Conservation (phyloP, 2,888 invertebrate genomes). For the Tenthredo mesomela region DNA sequence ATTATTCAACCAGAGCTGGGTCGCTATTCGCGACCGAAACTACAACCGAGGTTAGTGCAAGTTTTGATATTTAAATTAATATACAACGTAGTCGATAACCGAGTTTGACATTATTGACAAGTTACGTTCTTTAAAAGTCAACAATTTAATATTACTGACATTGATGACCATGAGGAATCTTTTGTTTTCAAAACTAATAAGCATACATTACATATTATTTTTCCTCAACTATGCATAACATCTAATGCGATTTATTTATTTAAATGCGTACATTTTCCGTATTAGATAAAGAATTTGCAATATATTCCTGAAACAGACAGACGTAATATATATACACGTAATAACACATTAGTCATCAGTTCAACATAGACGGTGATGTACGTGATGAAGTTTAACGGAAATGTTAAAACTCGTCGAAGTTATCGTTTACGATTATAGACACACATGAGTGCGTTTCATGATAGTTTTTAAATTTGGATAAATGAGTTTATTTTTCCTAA, state of each 20-base stretch:
- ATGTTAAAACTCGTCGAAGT: not conserved
- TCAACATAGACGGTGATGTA: not conserved
- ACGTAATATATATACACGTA: not conserved
- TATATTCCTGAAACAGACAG: not conserved
- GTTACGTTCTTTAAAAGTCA: not conserved
- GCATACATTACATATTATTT: not conserved
- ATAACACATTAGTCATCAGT: slow-evolving; percentile 30
- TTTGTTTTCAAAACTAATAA: not conserved
- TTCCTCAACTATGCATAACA: not conserved
- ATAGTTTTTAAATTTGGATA: not conserved
- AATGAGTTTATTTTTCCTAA: not conserved
- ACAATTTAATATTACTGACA: not conserved
- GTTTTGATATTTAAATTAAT: slow-evolving; percentile 55
- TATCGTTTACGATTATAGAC: slow-evolving; percentile 16
- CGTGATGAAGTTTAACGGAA: not conserved
- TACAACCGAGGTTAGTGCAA: slow-evolving; percentile 64
- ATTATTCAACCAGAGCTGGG: slow-evolving; percentile 57
- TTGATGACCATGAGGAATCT: not conserved
- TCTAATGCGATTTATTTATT: not conserved
- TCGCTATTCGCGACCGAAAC: slow-evolving; percentile 63
- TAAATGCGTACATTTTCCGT: not conserved
- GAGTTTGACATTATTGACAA: not conserved
- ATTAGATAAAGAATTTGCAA: not conserved
- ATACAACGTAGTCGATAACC: not conserved
- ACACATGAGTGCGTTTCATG: not conserved